These are phyloP conservation scores for Cheilosia vulpina DNA, from an alignment of 2,888 invertebrate genomes.

Conservation along the genomic window DNA sequence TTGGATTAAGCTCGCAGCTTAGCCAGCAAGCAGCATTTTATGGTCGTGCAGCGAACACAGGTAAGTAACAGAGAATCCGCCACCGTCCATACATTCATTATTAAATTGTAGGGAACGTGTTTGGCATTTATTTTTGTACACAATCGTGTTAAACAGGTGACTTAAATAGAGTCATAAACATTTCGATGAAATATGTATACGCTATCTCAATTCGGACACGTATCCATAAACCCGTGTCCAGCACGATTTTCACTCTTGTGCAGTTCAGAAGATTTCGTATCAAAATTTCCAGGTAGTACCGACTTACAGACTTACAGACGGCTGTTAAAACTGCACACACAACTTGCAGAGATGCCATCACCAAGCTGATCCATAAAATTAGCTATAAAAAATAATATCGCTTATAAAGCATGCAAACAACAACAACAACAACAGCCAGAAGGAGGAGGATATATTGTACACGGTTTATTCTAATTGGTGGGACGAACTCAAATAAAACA, in stretches of 20 bases:
- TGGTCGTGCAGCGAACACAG: too few relatives aligned
- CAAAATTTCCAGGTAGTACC: constrained; percentile 32
- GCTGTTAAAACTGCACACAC: constrained; percentile 31
- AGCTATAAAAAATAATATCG: constrained; percentile 65
- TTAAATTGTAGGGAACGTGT: constrained; percentile 25
- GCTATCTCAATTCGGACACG: constrained; percentile 39
- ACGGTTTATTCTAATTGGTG: constrained; percentile 17
- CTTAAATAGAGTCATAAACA: constrained; percentile 30
- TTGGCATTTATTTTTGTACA: constrained; percentile 3
- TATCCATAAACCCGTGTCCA: constrained; percentile 32
- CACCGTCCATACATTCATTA: background rate
- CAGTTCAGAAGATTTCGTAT: constrained; percentile 45
- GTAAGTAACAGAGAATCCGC: too few relatives aligned
- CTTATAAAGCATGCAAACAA: constrained; percentile 58
- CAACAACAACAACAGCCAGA: constrained; percentile 19
- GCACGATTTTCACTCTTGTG: constrained; percentile 26
- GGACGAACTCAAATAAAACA: background rate
- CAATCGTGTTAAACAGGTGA: constrained; percentile 12
- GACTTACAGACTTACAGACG: background rate
- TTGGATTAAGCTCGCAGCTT: too few relatives aligned
- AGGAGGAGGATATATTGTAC: background rate
- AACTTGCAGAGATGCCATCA: constrained; percentile 15
- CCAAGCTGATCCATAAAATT: constrained; percentile 62
- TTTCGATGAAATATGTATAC: constrained; percentile 20
- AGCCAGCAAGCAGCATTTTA: background rate